Conservation (phyloP, 2,113 vertebrate genomes). For the Tyrannus savana region DNA sequence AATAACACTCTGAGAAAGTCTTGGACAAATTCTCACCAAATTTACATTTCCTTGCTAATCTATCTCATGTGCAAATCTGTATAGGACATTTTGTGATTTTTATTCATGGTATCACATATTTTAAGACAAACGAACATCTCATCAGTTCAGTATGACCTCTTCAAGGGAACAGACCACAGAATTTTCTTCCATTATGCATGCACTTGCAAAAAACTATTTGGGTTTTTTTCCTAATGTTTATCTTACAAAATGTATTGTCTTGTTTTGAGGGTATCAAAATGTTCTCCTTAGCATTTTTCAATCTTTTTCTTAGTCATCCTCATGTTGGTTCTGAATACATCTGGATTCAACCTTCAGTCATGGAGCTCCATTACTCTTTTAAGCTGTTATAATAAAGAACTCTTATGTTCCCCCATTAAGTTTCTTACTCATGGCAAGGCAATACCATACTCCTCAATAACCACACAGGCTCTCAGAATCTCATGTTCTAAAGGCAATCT, state of each 20-base stretch:
- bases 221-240: neutral
- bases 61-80: neutral
- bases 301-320: neutral
- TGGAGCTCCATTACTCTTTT: neutral
- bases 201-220: neutral
- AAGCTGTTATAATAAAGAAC: neutral
- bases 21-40: neutral
- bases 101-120: neutral
- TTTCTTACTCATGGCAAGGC: neutral
- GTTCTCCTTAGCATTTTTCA: neutral
- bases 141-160: neutral
- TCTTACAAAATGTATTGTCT: neutral
- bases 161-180: neutral
- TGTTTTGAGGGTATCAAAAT: neutral
- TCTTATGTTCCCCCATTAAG: neutral
- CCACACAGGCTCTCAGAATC: neutral
- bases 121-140: neutral
- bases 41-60: neutral
- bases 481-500: neutral
- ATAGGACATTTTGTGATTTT: neutral
- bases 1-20: neutral
- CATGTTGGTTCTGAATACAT: neutral
- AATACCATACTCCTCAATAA: neutral
- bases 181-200: neutral
- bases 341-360: neutral